A percentile compares a stretch with the other conserved stretches of the same genome.
Conservation (phyloP, 2,797 vertebrate genomes). For the Xenopus petersii region DNA sequence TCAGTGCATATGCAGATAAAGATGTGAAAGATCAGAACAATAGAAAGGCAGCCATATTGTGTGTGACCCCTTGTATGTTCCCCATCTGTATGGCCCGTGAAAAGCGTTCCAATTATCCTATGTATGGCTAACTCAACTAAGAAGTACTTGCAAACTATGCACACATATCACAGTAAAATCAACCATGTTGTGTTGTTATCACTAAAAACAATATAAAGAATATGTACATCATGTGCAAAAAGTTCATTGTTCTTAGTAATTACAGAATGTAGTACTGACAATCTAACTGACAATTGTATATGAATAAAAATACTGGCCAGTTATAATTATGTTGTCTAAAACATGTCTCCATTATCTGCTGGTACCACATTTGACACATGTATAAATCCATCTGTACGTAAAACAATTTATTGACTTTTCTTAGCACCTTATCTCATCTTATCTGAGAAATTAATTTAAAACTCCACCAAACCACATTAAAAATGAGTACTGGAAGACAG, state of each 20-base stretch:
- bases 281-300: background rate
- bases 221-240: background rate
- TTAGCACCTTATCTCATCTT: constrained; percentile 33
- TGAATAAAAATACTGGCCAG: background rate
- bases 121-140: too few species aligned
- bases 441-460: constrained; percentile 44
- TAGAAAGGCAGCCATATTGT: too few species aligned
- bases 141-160: too few species aligned
- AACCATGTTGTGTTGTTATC: too few species aligned
- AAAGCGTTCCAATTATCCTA: too few species aligned
- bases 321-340: constrained; percentile 15
- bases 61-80: too few species aligned
- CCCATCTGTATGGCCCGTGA: too few species aligned
- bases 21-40: too few species aligned
- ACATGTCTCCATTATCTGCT: background rate
- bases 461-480: constrained; percentile 41
- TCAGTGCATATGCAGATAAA: too few species aligned
- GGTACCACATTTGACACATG: constrained; percentile 37
- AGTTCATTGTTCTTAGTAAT: background rate
- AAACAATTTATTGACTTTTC: constrained; percentile 41
- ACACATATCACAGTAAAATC: too few species aligned
- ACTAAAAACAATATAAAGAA: background rate
- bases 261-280: background rate
- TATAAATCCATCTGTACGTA: constrained; percentile 35
- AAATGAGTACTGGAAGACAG: constrained; percentile 30